Conservation (phyloP, 2,113 vertebrate species). For the Acanthochromis polyacanthus region DNA sequence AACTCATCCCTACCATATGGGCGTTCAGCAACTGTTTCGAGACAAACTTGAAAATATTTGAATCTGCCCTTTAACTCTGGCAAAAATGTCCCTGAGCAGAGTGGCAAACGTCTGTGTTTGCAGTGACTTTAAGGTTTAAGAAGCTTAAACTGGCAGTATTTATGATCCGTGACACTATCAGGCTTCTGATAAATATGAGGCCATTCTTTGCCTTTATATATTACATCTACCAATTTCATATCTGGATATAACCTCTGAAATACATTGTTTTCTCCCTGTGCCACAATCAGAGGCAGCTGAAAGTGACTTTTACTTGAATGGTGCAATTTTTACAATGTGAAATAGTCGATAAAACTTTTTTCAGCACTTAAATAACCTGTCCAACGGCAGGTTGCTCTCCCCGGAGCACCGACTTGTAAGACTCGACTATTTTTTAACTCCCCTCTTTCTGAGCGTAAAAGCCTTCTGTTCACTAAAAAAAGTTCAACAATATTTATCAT, state of each 20-base stretch:
- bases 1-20: too few species aligned
- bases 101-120: too few species aligned
- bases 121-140: too few species aligned
- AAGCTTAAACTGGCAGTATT: too few species aligned
- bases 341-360: neutral
- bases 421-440: neutral
- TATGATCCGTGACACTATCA: too few species aligned
- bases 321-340: neutral
- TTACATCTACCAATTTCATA: neutral
- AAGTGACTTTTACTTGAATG: neutral
- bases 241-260: too few species aligned
- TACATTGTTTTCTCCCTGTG: too few species aligned
- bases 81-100: too few species aligned
- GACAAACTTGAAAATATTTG: too few species aligned
- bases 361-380: neutral
- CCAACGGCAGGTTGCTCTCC: neutral
- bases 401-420: neutral
- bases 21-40: too few species aligned
- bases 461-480: conserved; percentile 29
- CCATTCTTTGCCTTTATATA: neutral
- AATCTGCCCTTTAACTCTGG: too few species aligned
- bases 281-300: neutral
- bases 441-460: neutral
- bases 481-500: conserved; percentile 37
- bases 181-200: too few species aligned